Percentiles rank a stretch among this genome's conserved stretches.
These are phyloP conservation scores for Oreohelix idahoensis DNA, from an alignment of 1,140 invertebrate species.

Conservation along the genomic window DNA sequence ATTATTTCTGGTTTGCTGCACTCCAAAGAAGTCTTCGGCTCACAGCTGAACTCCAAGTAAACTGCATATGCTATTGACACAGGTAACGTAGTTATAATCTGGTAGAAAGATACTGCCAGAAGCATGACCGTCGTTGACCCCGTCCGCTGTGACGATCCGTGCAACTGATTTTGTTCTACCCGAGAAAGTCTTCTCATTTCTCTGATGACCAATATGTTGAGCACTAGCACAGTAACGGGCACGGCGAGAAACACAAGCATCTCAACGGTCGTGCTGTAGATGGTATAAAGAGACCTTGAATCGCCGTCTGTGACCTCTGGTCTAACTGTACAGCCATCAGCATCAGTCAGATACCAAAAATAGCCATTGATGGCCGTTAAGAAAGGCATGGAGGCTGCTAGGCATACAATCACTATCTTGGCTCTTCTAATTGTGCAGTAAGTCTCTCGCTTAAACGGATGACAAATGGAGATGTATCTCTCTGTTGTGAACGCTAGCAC, in stretches of 20 bases:
- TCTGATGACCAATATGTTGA: slow-evolving; percentile 70
- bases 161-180: slow-evolving; percentile 56
- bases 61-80: slow-evolving; percentile 63
- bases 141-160: slow-evolving; percentile 55
- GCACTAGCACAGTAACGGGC: slow-evolving; percentile 63
- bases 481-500: slow-evolving; percentile 90
- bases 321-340: slow-evolving; percentile 43
- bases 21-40: not conserved
- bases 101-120: slow-evolving; percentile 70
- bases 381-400: slow-evolving; percentile 50
- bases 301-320: slow-evolving; percentile 47
- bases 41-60: slow-evolving; percentile 47
- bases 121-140: slow-evolving; percentile 70
- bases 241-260: slow-evolving; percentile 65
- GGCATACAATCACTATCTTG: slow-evolving; percentile 53
- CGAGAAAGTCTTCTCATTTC: slow-evolving; percentile 64
- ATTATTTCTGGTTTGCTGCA: slow-evolving; percentile 47
- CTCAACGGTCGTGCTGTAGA: slow-evolving; percentile 66
- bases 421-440: slow-evolving; percentile 86
- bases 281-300: slow-evolving; percentile 52
- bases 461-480: slow-evolving; percentile 95
- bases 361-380: slow-evolving; percentile 64
- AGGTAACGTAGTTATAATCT: slow-evolving; percentile 70
- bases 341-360: slow-evolving; percentile 58
- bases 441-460: slow-evolving; percentile 81